These are phyloP conservation scores for Heliconius erato DNA, from an alignment of 2,888 invertebrate species.

Conservation along the genomic window DNA sequence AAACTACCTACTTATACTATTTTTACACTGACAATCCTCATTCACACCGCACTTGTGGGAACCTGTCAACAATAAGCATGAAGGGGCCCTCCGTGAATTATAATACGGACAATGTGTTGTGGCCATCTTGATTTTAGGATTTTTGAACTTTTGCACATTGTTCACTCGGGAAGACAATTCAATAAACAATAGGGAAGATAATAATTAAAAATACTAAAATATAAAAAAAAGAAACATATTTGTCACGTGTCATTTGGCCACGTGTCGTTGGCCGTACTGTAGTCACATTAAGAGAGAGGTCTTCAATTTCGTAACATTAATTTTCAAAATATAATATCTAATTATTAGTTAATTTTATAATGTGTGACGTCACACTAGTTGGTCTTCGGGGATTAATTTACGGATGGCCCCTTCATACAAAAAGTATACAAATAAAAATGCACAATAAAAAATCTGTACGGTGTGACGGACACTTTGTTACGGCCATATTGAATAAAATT, in stretches of 20 bases:
- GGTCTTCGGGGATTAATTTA: too few relatives aligned
- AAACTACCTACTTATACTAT: conserved; percentile 71
- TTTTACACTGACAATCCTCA: conserved; percentile 61
- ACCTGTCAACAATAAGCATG: background rate
- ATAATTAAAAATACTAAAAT: too few relatives aligned
- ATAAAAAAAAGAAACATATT: too few relatives aligned
- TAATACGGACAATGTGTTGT: background rate
- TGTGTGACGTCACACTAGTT: too few relatives aligned
- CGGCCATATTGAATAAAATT: conserved; percentile 6
- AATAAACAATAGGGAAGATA: too few relatives aligned
- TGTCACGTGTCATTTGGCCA: background rate
- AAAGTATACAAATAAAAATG: conserved; percentile 25
- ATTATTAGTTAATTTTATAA: too few relatives aligned
- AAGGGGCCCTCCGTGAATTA: background rate
- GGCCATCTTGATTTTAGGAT: background rate
- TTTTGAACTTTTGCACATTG: background rate
- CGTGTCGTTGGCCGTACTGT: background rate
- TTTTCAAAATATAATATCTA: background rate
- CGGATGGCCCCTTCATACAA: background rate
- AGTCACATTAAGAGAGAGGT: background rate
- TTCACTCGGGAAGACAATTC: too few relatives aligned
- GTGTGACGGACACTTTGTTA: conserved; percentile 32
- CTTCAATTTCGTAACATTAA: too few relatives aligned
- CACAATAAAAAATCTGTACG: conserved; percentile 35
- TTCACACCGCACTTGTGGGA: conserved; percentile 32